Evolutionary conservation across 2,113 vertebrate genomes (phyloP).

Genomic region (Hiodon alosoides): DNA sequence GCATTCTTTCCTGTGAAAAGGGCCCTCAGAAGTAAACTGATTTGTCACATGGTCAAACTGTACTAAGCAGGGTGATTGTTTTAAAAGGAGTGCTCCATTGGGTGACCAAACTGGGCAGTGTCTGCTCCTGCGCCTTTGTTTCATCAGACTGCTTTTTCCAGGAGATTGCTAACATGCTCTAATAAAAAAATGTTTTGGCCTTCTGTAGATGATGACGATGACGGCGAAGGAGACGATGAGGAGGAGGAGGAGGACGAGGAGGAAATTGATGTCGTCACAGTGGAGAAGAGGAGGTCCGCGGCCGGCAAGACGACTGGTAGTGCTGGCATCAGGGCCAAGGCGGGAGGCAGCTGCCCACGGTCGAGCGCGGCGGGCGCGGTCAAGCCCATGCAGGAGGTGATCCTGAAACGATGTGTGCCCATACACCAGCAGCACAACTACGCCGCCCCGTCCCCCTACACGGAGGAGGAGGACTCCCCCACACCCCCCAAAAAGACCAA

Average conservation of each 20-base stretch:
- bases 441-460: conserved; percentile 84
- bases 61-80: background rate
- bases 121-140: background rate
- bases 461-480: conserved; percentile 74
- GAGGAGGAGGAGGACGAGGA: conserved; percentile 85
- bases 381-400: conserved; percentile 73
- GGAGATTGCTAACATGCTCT: conserved; percentile 16
- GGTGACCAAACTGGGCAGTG: background rate
- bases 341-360: conserved; percentile 59
- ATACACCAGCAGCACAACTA: conserved; percentile 99
- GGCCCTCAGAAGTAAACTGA: background rate
- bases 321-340: conserved; percentile 60
- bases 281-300: conserved; percentile 79
- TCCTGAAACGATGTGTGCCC: conserved; percentile 85
- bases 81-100: conserved; percentile 33
- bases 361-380: conserved; percentile 39
- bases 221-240: conserved; percentile 74
- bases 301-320: conserved; percentile 49
- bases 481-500: conserved; percentile 78
- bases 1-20: background rate
- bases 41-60: background rate
- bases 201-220: conserved; percentile 50
- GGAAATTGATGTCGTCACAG: conserved; percentile 92
- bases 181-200: conserved; percentile 17
- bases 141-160: background rate